Conservation (phyloP, 35 echinoderm and acorn worm species). For the Stichopus chloronotus region DNA sequence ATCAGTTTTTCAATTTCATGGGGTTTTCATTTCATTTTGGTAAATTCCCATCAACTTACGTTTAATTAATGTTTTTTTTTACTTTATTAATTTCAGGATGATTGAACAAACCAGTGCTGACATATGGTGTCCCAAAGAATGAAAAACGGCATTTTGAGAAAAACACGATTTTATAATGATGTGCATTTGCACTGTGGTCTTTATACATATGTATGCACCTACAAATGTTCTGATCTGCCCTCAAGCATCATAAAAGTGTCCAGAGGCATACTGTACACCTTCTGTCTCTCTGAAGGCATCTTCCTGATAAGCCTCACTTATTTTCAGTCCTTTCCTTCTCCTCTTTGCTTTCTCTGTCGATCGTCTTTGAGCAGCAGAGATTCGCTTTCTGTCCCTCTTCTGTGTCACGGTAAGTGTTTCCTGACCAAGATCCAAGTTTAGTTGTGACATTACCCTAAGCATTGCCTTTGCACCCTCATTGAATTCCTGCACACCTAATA, state of each 20-base stretch:
- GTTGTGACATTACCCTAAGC: background rate
- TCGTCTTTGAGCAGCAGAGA: background rate
- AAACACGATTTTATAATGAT: background rate
- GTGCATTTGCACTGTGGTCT: background rate
- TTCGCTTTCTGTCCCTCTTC: background rate
- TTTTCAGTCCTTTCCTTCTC: background rate
- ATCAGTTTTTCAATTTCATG: background rate
- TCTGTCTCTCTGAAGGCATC: background rate
- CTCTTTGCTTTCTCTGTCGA: background rate
- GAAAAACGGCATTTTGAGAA: too few species aligned
- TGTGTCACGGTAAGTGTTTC: background rate
- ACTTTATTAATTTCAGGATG: background rate
- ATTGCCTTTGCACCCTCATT: background rate
- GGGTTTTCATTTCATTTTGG: background rate
- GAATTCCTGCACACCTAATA: background rate
- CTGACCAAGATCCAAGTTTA: background rate
- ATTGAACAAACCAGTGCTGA: conserved; percentile 25
- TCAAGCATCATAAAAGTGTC: too few species aligned
- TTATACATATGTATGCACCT: too few species aligned
- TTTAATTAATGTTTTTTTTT: background rate
- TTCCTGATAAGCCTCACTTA: background rate
- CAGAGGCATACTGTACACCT: background rate
- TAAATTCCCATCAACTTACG: background rate
- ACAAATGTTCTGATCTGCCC: too few species aligned
- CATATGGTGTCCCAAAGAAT: background rate